These are phyloP conservation scores for Aphis craccivora DNA, from an alignment of 1,140 invertebrate species.

Conservation along the genomic window DNA sequence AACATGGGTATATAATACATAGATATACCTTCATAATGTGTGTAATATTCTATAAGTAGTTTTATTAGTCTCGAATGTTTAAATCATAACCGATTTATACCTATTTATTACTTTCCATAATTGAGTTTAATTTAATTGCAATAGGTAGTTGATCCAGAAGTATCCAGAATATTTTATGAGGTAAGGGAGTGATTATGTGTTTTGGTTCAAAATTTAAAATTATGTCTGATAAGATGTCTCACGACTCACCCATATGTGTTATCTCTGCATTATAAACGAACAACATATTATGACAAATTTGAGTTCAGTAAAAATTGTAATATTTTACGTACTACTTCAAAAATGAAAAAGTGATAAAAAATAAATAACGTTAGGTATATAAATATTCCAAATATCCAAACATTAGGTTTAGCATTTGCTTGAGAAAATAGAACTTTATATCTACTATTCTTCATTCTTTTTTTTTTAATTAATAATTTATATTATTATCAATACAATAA, in stretches of 20 bases:
- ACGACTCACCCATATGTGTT: background rate
- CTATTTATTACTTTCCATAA: background rate
- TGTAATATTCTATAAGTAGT: background rate
- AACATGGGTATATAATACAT: background rate
- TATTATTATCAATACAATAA: too few relatives aligned
- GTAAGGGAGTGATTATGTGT: background rate
- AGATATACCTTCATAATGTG: too few relatives aligned
- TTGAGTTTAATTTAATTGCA: background rate
- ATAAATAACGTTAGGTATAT: too few relatives aligned
- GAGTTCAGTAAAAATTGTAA: too few relatives aligned
- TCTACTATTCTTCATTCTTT: too few relatives aligned
- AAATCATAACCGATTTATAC: background rate
- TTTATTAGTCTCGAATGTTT: background rate
- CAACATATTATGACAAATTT: background rate
- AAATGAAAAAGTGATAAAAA: too few relatives aligned
- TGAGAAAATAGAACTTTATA: too few relatives aligned
- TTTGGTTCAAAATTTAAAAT: background rate
- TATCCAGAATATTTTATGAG: background rate
- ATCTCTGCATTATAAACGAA: background rate
- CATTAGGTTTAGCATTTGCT: too few relatives aligned
- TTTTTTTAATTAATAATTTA: too few relatives aligned
- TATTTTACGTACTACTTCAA: too few relatives aligned
- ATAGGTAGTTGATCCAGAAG: background rate
- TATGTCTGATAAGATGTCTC: background rate
- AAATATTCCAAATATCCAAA: too few relatives aligned